A percentile compares a stretch with the other conserved stretches of the same genome.
phyloP scores from a whole-genome alignment of 2,888 invertebrate genomes.

The Arge pagana region DNA sequence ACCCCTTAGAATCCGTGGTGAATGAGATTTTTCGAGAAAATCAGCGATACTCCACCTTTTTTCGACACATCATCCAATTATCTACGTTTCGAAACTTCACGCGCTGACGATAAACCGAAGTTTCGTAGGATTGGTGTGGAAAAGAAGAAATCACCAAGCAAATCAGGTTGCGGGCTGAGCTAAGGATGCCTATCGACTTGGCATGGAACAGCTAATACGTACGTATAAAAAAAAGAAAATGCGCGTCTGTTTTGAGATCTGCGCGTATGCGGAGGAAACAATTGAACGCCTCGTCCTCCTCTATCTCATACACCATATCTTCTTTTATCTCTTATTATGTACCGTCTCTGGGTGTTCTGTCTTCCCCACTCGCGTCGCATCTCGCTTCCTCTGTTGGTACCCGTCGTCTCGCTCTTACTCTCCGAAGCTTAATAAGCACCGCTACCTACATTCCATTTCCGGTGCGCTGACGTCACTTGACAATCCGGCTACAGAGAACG shows the following conservation, averaged over 20 bases:
- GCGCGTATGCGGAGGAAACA: conserved; percentile 57
- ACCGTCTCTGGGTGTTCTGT: conserved; percentile 26
- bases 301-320: conserved; percentile 30
- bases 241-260: conserved; percentile 29
- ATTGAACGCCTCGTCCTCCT: conserved; percentile 50
- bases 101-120: too few species aligned
- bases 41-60: too few species aligned
- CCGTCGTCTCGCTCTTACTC: conserved; percentile 29
- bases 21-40: too few species aligned
- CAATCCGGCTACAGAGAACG: conserved; percentile 44
- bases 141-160: too few species aligned
- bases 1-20: too few species aligned
- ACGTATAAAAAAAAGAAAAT: conserved; percentile 17
- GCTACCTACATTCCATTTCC: conserved; percentile 59
- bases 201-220: too few species aligned
- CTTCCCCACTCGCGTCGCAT: conserved; percentile 13
- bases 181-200: too few species aligned
- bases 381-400: conserved; percentile 26
- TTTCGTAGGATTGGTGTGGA: too few species aligned
- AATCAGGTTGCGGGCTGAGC: too few species aligned
- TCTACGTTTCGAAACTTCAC: too few species aligned
- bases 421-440: conserved; percentile 54
- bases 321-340: conserved; percentile 22
- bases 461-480: conserved; percentile 55
- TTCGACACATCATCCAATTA: too few species aligned